A percentile compares a stretch with the other conserved stretches of the same genome.
phyloP scores from a whole-genome alignment of 2,888 invertebrate genomes.

The Lasioglossum pauxillum region DNA sequence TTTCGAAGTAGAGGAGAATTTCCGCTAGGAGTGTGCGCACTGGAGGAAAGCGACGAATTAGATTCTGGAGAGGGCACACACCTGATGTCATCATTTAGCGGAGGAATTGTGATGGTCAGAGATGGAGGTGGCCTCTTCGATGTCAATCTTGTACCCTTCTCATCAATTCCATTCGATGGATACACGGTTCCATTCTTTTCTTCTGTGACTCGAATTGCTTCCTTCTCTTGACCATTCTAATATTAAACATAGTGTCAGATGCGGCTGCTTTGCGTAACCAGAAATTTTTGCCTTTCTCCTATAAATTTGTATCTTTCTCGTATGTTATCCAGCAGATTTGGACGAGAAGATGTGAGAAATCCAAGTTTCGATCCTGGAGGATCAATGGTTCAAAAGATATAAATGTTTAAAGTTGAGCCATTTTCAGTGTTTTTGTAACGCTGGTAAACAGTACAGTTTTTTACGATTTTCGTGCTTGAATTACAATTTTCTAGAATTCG shows the following conservation, averaged over 20 bases:
- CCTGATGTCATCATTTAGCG: conserved; percentile 87
- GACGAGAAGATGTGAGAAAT: too few species aligned
- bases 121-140: conserved; percentile 83
- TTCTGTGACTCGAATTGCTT: conserved; percentile 66
- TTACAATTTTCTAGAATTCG: too few species aligned
- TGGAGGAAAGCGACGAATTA: conserved; percentile 76
- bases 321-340: too few species aligned
- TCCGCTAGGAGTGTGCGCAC: conserved; percentile 65
- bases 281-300: too few species aligned
- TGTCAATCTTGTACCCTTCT: conserved; percentile 57
- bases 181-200: conserved; percentile 45
- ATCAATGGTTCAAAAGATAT: too few species aligned
- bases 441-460: too few species aligned
- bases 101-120: conserved; percentile 87
- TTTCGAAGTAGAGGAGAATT: conserved; percentile 71
- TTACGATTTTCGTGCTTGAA: too few species aligned
- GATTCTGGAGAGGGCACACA: conserved; percentile 79
- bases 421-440: too few species aligned
- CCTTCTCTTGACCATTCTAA: conserved; percentile 53
- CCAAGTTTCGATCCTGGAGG: too few species aligned
- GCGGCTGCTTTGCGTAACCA: too few species aligned
- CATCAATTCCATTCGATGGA: conserved; percentile 49
- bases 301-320: too few species aligned
- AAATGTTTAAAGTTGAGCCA: too few species aligned
- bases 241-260: neutral